Base-by-base conservation (phyloP, 2,797 vertebrate genomes). In the Amblyraja radiata region DNA sequence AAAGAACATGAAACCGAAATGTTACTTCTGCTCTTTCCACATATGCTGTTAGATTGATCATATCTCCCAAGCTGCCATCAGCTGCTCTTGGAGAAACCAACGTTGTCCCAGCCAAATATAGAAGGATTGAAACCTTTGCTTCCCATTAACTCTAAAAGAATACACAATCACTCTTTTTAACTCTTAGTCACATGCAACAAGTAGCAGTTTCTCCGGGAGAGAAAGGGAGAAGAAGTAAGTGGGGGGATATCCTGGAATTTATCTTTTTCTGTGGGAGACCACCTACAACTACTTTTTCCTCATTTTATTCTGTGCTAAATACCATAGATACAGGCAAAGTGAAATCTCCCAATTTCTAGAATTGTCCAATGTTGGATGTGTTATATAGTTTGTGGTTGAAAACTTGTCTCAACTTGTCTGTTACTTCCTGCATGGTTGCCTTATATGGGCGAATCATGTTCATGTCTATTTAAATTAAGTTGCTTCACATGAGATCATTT, bases 401-500 rank as follows among this genome's bases (percentile, higher is more conserved):
- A 93, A 93, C 68, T 93, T 93, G 93, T 93, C 93, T 94, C 93
- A 93, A 93, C 93, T 79, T 81, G 93, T 93, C 84, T 23, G 16
- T 93, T 93, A 93, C 93, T 93, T 94, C 94, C 93, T 93, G 93
- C 93, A 94, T 81, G 93, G 93, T 93, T 94, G 93, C 93, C 93
- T 74, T 88, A 91, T 93, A 93, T 93, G 93, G 93, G 93, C 93
- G 58, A 74, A 71, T 93, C 86, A 94, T 94, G 93, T 93, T 46
- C 46, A 74, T 73, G 93, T 94, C 93, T 80, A 93, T 93, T 93
- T 93, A 93, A 74, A 92, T 79, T 79, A 86, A 74, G 90, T 94
- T 93, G 71, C 92, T 18, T 86, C 93, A 81, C 94, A 95, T 94
- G 93, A 95, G 94, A 93, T 94, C 94, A 95, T 94, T 95, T 95